phyloP scores from a whole-genome alignment of 2,113 vertebrate species.

The Phrynosoma platyrhinos region DNA sequence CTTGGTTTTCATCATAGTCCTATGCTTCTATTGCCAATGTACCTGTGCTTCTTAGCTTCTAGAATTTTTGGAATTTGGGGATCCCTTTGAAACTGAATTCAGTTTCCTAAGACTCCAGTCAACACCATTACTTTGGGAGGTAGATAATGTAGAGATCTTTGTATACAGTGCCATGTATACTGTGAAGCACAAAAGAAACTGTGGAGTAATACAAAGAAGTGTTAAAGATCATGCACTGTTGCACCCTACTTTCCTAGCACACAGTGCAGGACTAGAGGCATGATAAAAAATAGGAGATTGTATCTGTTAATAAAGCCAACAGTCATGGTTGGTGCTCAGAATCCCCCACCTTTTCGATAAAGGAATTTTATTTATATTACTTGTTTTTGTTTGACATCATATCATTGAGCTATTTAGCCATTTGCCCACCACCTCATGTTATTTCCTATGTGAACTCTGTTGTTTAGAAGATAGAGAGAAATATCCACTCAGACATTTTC shows the following conservation, averaged over 20 bases:
- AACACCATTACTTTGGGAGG: background rate
- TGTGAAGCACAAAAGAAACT: background rate
- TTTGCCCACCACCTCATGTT: background rate
- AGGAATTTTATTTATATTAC: background rate
- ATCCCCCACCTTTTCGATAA: constrained; percentile 20
- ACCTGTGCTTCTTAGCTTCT: background rate
- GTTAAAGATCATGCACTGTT: background rate
- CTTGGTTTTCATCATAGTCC: background rate
- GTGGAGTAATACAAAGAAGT: background rate
- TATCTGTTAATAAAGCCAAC: background rate
- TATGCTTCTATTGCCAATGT: background rate
- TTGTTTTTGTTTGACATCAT: background rate
- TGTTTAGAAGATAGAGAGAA: constrained; percentile 23
- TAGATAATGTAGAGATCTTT: background rate
- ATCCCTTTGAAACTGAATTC: background rate
- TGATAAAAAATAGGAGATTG: background rate
- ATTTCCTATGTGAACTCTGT: background rate
- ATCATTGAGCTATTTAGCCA: background rate
- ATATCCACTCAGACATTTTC: fast-evolving
- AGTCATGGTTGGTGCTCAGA: background rate
- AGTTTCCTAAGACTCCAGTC: background rate
- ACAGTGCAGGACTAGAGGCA: too few relatives aligned
- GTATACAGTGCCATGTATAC: background rate
- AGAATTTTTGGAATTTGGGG: background rate
- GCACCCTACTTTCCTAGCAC: background rate